phyloP scores from a whole-genome alignment of 2,888 invertebrate species.

The Lasioglossum villosulum region DNA sequence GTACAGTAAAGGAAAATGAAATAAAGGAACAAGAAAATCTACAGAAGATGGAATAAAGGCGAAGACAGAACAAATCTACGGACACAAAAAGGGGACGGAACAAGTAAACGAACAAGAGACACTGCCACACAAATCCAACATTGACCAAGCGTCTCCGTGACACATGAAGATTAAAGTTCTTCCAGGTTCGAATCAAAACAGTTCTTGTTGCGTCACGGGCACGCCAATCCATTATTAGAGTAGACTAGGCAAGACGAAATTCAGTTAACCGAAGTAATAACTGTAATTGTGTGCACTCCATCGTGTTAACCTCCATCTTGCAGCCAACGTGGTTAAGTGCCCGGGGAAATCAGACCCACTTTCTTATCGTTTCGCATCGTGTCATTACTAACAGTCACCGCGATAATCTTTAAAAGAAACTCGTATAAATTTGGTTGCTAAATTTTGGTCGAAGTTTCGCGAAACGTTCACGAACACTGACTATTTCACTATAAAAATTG shows the following conservation, averaged over 20 bases:
- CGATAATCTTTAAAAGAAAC: neutral
- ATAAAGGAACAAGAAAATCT: neutral
- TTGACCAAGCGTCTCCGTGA: neutral
- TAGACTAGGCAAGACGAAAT: neutral
- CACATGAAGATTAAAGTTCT: slow-evolving; percentile 1
- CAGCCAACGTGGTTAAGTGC: neutral
- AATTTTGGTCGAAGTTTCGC: neutral
- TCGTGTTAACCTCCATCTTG: slow-evolving; percentile 5
- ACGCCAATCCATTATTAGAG: slow-evolving; percentile 18
- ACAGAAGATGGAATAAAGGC: neutral
- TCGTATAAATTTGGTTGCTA: neutral
- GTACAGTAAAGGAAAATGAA: too few relatives aligned
- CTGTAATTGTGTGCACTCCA: slow-evolving; percentile 16
- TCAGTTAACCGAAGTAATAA: slow-evolving; percentile 21
- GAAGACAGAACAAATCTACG: neutral
- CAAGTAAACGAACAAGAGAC: neutral
- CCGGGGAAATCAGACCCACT: slow-evolving; percentile 4
- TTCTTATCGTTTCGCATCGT: slow-evolving; percentile 14
- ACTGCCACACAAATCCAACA: neutral
- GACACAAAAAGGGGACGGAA: neutral
- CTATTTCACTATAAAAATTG: neutral
- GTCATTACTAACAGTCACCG: neutral
- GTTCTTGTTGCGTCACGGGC: slow-evolving; percentile 6
- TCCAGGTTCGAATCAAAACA: neutral
- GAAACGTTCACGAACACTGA: neutral